Conservation (phyloP, 2,113 vertebrate species). For the Tenebrosternarchus preto region DNA sequence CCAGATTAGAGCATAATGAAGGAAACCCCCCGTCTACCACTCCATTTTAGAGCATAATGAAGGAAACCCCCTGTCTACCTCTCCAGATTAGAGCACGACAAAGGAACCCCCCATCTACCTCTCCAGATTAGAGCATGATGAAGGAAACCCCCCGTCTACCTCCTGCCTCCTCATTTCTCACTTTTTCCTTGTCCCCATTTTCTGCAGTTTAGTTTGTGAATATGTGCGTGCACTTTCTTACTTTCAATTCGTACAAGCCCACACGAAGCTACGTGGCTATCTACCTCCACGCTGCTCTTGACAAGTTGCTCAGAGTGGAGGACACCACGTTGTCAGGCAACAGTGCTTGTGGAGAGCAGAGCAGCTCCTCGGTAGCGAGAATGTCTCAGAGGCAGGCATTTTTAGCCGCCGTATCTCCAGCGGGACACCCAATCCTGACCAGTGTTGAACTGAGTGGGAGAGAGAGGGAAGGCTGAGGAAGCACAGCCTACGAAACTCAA, state of each 20-base stretch:
- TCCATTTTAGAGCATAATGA: too few relatives aligned
- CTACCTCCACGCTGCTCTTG: slow-evolving; percentile 4
- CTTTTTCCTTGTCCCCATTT: not conserved
- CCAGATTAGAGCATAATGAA: too few relatives aligned
- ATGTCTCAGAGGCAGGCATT: slow-evolving; percentile 2
- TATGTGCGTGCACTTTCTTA: not conserved
- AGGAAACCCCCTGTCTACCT: too few relatives aligned
- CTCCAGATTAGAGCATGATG: not conserved
- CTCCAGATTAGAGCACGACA: too few relatives aligned
- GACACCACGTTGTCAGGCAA: slow-evolving; percentile 4
- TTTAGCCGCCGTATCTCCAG: slow-evolving; percentile 6
- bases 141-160: not conserved
- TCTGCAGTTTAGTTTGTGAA: not conserved
- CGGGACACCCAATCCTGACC: not conserved
- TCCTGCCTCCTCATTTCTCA: not conserved
- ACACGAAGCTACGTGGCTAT: not conserved
- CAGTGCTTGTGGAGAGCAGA: not conserved
- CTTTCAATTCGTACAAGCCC: not conserved
- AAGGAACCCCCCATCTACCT: not conserved
- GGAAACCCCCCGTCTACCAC: too few relatives aligned
- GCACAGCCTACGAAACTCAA: not conserved
- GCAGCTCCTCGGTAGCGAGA: too few relatives aligned
- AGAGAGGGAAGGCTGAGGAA: not conserved
- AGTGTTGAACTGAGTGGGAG: slow-evolving; percentile 15
- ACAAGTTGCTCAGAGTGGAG: slow-evolving; percentile 9